Evolutionary conservation across 2,888 invertebrate species (phyloP).

Genomic region (Trissonchulus latispiculum): DNA sequence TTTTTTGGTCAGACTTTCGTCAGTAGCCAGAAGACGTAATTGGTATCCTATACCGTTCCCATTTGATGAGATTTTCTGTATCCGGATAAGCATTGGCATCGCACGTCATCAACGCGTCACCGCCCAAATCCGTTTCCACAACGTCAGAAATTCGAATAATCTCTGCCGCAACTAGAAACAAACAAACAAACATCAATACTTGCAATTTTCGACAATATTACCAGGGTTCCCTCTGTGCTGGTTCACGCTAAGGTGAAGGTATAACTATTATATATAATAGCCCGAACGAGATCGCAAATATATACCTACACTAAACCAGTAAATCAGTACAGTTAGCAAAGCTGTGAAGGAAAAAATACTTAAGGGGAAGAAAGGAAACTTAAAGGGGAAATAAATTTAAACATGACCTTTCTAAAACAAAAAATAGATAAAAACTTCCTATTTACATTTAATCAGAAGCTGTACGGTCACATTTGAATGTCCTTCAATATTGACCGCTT

Average conservation of each 20-base stretch:
- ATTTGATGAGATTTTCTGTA: slow-evolving; percentile 67
- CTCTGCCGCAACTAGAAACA: slow-evolving; percentile 37
- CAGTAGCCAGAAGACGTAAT: no score
- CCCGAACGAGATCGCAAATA: no score
- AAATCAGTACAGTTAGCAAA: no score
- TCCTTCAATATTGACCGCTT: slow-evolving; percentile 79
- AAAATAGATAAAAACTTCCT: neutral
- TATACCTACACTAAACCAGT: no score
- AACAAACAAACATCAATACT: no score
- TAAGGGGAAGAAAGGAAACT: no score
- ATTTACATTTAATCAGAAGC: slow-evolving; percentile 63
- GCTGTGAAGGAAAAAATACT: no score
- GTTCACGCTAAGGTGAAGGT: no score
- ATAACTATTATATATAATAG: no score
- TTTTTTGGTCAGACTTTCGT: no score
- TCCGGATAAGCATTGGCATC: slow-evolving; percentile 75
- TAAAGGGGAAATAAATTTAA: neutral
- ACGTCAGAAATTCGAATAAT: slow-evolving; percentile 33
- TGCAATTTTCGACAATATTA: no score
- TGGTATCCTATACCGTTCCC: slow-evolving; percentile 56
- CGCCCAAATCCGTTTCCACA: slow-evolving; percentile 30
- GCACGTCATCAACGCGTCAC: slow-evolving; percentile 49
- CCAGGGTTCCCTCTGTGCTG: no score
- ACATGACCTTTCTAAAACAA: neutral
- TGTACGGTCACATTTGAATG: slow-evolving; percentile 64